Evolutionary conservation across 2,888 invertebrate species (phyloP), one percentile per base, ranked within the genome.

Genomic region (Xanthorhoe designata): DNA sequence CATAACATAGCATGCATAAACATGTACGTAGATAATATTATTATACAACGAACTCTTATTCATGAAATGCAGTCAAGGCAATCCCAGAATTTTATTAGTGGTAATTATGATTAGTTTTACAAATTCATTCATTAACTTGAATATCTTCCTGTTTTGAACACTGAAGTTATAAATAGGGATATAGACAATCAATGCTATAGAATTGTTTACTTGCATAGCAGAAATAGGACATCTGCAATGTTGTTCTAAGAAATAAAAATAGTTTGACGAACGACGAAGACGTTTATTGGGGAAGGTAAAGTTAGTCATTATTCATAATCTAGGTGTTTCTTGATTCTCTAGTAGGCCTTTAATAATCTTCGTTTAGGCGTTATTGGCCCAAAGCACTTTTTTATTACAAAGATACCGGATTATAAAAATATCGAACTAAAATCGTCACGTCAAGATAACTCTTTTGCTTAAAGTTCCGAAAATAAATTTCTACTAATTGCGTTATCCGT

Each of bases 71-170:
- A 47, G 17, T 6, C 7, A 47, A 15, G 17, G 47, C 15, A 17
- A 17, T 47, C 47, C 17, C 57, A 57, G 10, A 32, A 17, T 32
- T 4, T 15, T 17, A 24, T 59, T 50, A 18, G 19, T 19, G 18
- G 58, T 59, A 58, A n/a, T 13, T 17, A 32, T 56, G 10, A 24
- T 18, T 13, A 38, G 19, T 19, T 60, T 42, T 38, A 18, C 7
- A n/a, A 49, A n/a, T 54, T 54, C 47, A 61, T 63, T 63, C 52
- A 63, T 63, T 47, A 50, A 29, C 53, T 45, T 47, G n/a, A 54
- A 17, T 63, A 51, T 61, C 61, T 32, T 63, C 15, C 6, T 49
- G 32, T 47, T 54, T 54, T 63, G n/a, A 42, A 42, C 9, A 3
- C 24, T 24, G 24, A 8, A 35, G 24, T 47, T 60, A 67, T 18